Evolutionary conservation across 2,888 invertebrate species (phyloP).

Genomic region (Metopia argyrocephala): DNA sequence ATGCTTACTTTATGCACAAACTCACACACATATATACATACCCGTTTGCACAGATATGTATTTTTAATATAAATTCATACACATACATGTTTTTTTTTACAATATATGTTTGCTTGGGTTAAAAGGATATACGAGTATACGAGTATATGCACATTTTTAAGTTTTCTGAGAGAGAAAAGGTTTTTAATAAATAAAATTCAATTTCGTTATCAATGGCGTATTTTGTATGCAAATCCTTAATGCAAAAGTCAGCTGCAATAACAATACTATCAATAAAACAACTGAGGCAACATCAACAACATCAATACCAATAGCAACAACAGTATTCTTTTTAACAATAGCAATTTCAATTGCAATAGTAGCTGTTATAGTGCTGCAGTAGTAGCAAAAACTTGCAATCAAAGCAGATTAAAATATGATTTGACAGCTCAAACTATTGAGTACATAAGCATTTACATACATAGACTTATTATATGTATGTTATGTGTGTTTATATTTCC

Average conservation of each 20-base stretch:
- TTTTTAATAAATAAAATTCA: conserved; percentile 74
- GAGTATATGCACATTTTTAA: conserved; percentile 4
- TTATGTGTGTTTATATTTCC: neutral
- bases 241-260: conserved; percentile 73
- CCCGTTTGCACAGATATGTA: too few species aligned
- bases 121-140: neutral
- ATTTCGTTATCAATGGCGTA: conserved; percentile 66
- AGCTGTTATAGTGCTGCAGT: conserved; percentile 12
- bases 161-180: conserved; percentile 49
- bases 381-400: conserved; percentile 69
- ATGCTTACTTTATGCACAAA: conserved; percentile 28
- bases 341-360: conserved; percentile 4
- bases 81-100: too few species aligned
- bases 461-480: too few species aligned
- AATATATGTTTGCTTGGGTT: too few species aligned
- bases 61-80: neutral
- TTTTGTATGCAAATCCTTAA: conserved; percentile 72
- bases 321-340: neutral
- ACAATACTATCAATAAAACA: conserved; percentile 63
- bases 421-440: conserved; percentile 70
- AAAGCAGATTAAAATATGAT: conserved; percentile 77
- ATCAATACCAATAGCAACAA: conserved; percentile 11
- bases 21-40: neutral
- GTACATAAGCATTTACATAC: neutral
- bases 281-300: conserved; percentile 34